Conservation (phyloP, 2,113 vertebrate species). For the Ceyx cyanopectus region DNA sequence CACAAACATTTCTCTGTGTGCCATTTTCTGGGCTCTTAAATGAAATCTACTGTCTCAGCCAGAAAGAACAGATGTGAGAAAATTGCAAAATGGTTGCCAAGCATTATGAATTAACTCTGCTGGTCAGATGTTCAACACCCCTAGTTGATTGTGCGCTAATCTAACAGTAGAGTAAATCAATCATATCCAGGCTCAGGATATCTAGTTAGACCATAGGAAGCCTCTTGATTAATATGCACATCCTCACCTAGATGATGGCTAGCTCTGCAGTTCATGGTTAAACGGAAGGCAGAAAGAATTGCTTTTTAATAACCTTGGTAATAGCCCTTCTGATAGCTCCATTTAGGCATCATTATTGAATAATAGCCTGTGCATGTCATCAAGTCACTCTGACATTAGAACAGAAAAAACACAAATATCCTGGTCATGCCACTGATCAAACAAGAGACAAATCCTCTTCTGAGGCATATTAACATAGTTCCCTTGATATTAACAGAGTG, state of each 20-base stretch:
- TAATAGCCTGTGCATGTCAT: constrained; percentile 32
- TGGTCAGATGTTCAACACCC: constrained; percentile 60
- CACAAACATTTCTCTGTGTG: constrained; percentile 4
- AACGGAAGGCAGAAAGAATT: constrained; percentile 59
- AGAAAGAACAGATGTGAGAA: constrained; percentile 61
- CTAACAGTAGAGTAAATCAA: constrained; percentile 33
- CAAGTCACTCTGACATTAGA: constrained; percentile 16
- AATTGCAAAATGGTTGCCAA: constrained; percentile 46
- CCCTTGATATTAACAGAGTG: background rate
- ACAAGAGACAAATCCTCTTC: constrained; percentile 13
- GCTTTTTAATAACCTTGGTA: constrained; percentile 72
- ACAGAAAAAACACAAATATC: constrained; percentile 52
- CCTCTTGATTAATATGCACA: constrained; percentile 68
- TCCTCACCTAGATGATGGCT: constrained; percentile 57
- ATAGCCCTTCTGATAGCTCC: constrained; percentile 64
- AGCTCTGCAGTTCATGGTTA: constrained; percentile 36
- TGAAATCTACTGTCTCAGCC: constrained; percentile 18
- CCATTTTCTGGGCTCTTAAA: constrained; percentile 41
- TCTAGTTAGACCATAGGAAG: constrained; percentile 54
- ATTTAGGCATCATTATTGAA: constrained; percentile 59
- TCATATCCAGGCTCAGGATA: constrained; percentile 51
- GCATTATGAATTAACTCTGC: constrained; percentile 36
- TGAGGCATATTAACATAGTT: background rate
- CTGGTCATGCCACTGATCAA: constrained; percentile 30
- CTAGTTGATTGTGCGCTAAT: constrained; percentile 20